Base-by-base conservation (phyloP, 2,797 vertebrate species). In the Pitangus sulphuratus region DNA sequence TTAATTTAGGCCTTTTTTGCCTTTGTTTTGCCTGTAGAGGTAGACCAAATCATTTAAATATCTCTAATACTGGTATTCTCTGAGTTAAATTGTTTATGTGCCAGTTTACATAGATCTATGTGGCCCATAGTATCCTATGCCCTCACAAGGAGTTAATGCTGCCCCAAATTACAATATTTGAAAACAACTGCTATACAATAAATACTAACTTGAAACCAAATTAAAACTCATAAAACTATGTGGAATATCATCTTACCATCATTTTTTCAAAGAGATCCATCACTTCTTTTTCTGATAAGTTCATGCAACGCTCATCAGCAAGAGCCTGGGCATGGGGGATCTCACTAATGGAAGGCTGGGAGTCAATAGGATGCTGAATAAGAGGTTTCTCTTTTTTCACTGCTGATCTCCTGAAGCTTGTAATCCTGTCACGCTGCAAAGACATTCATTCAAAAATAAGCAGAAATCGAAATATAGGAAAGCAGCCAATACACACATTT, bases 201-300 rank as follows among this genome's bases (percentile, higher is more conserved):
- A 72, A 71, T 4, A 28, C 2, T 42, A 61, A 64, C 8, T 51
- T 10, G 20, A 44, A 71, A 71, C n/a, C 24, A 54, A 58, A 74
- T 21, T 22, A 64, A 84, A 91, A 8, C 26, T 51, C 56, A 44
- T 50, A 60, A 53, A 85, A 91, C 22, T 4, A 42, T 5, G 15
- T 6, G 57, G 31, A 44, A 58, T 20, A 35, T 62, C 39, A 40
- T 60, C 99, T 99, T 96, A 99, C 99, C 99, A 99, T 99, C 99
- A 99, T 99, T 98, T 99, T 99, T 96, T 99, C 99, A 96, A 99
- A 99, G 69, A 99, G 98, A 97, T 99, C 99, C 95, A 99, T 98
- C 71, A 99, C 99, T 98, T 99, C 99, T 94, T 99, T 99, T 96
- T 99, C 99, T 2, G 99, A 99, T 87, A 99, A 98, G 96, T 99